Base-by-base conservation (phyloP, 1,140 invertebrate species). In the Drosophila pallidifrons region DNA sequence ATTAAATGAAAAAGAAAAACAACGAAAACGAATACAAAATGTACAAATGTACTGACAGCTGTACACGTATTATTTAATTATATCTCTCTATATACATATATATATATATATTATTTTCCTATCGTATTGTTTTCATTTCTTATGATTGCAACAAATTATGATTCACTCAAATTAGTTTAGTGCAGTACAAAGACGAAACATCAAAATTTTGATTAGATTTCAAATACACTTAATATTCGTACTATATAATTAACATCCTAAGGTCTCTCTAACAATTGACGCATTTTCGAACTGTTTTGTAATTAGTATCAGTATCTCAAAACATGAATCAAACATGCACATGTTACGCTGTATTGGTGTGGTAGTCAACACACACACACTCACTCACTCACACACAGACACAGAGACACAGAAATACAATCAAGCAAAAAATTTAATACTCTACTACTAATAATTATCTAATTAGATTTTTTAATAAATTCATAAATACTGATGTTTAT, bases 271-370 rank as follows among this genome's bases (percentile, higher is more conserved):
- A 58, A 38, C 15, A 74, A 28, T 75, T 54, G 46, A 69, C 47
- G 51, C 71, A 20, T 54, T 60, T 75, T 78, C 76, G 49, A 75
- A 81, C 49, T 68, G 52, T 69, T 75, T 57, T 75, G 72, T 75
- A 75, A 63, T 63, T 75, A 75, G 64, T 47, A 47, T 55, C 55
- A 58, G 54, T 38, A 65, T 49, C 52, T 49, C 7, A 78, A 25
- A 16, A 60, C 16, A 72, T 66, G 69, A 38, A 38, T 10, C 35
- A 38, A 32, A 57, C 58, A 65, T 57, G 71, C 67, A 86, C 75
- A 70, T 79, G 52, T 73, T 72, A 82, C 76, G 77, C 45, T 70
- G 43, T 81, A 82, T 82, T 78, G 60, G 60, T 80, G 80, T 82
- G 75, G 75, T 81, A 81, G 79, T 65, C 55, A 61, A 59, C 51